Evolutionary conservation across 2,888 invertebrate genomes (phyloP).

Genomic region (Nomada fabriciana): DNA sequence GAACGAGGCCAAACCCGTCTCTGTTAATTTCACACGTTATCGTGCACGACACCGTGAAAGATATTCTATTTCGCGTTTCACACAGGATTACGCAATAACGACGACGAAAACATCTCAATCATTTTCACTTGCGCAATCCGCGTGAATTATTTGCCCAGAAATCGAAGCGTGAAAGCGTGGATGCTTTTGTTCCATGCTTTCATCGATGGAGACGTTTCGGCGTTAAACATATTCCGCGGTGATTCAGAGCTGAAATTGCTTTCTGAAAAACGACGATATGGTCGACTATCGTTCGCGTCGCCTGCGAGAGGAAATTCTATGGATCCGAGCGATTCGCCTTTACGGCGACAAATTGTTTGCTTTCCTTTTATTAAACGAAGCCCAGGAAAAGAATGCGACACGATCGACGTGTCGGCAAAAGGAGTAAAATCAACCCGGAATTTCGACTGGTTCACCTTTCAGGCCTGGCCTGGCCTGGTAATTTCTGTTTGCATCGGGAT

Average conservation of each 20-base stretch:
- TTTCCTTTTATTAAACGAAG: constrained; percentile 6
- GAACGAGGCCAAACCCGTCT: not conserved
- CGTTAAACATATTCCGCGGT: no score
- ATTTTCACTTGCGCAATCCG: not conserved
- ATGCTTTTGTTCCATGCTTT: not conserved
- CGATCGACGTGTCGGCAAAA: constrained; percentile 24
- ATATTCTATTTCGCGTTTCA: not conserved
- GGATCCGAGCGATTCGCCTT: not conserved
- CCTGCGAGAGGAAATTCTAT: not conserved
- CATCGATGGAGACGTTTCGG: no score
- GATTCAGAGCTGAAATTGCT: no score
- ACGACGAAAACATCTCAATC: not conserved
- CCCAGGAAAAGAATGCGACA: constrained; percentile 35
- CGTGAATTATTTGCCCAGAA: not conserved
- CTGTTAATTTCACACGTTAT: not conserved
- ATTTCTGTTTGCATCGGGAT: constrained; percentile 51
- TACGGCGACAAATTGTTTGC: not conserved
- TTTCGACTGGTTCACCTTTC: constrained; percentile 74
- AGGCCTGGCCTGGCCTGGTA: constrained; percentile 44
- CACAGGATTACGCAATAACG: not conserved
- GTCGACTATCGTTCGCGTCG: not conserved
- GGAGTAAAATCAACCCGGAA: constrained; percentile 63
- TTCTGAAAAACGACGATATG: no score
- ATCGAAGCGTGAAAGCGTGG: not conserved
- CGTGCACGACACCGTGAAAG: not conserved